Conservation (phyloP, 1,140 invertebrate genomes). For the Bradysia coprophila region DNA sequence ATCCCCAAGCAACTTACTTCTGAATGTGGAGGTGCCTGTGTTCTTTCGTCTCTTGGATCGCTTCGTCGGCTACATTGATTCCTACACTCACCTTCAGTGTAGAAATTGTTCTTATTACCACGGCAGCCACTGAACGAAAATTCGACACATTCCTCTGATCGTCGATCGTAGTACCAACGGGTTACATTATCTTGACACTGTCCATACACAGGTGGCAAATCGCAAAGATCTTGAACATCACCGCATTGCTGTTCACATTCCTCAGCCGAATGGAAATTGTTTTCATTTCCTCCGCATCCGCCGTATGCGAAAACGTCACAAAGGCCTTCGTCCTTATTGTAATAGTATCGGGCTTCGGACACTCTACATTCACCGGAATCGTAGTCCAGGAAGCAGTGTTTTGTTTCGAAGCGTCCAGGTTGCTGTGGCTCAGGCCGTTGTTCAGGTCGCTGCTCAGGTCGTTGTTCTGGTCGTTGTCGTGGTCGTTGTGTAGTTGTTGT, state of each 20-base stretch:
- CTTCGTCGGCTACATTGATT: slow-evolving; percentile 37
- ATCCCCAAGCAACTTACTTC: too few relatives aligned
- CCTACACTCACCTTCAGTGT: slow-evolving; percentile 66
- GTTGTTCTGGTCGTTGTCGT: slow-evolving; percentile 1
- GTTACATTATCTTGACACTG: slow-evolving; percentile 32
- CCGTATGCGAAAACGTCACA: slow-evolving; percentile 70
- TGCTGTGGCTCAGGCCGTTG: slow-evolving; percentile 2
- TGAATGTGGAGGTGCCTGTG: too few relatives aligned
- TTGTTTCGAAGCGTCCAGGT: slow-evolving; percentile 8
- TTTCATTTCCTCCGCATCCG: slow-evolving; percentile 72
- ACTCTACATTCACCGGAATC: slow-evolving; percentile 51
- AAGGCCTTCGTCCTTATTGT: slow-evolving; percentile 51
- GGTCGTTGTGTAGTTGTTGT: slow-evolving; percentile 9
- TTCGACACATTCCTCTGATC: slow-evolving; percentile 39
- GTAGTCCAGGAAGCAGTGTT: slow-evolving; percentile 39
- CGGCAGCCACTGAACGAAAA: slow-evolving; percentile 51
- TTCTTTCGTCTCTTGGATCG: slow-evolving; percentile 8
- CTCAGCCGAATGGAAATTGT: slow-evolving; percentile 58
- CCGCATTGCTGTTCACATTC: slow-evolving; percentile 64
- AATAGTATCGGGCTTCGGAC: slow-evolving; percentile 47
- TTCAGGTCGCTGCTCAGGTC: too few relatives aligned
- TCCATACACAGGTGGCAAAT: slow-evolving; percentile 42
- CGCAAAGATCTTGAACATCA: slow-evolving; percentile 48
- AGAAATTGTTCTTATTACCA: slow-evolving; percentile 69
- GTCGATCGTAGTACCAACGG: slow-evolving; percentile 56